Conservation (phyloP, 2,888 invertebrate species). For the Balanococcus diminutus region DNA sequence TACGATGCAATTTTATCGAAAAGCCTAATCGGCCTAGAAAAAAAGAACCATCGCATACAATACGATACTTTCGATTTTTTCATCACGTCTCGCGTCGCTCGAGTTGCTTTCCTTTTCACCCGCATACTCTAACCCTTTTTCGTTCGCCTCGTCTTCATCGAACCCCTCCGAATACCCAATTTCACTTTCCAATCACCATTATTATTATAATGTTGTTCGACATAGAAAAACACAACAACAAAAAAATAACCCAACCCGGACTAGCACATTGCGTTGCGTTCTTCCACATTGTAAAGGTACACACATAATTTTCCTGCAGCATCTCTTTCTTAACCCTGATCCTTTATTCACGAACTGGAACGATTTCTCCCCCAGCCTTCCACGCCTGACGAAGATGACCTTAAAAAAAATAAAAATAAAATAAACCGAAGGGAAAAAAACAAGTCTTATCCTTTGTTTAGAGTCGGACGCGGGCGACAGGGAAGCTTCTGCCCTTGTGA, state of each 20-base stretch:
- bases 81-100: not conserved
- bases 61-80: constrained; percentile 1
- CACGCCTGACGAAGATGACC: constrained; percentile 43
- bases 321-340: constrained; percentile 47
- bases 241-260: not conserved
- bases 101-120: not conserved
- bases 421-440: too few relatives aligned
- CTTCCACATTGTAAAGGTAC: not conserved
- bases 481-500: constrained; percentile 54
- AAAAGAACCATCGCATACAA: not conserved
- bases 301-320: not conserved
- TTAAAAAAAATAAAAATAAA: constrained; percentile 35
- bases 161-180: not conserved
- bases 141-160: too few relatives aligned
- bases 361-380: constrained; percentile 49
- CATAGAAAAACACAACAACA: not conserved
- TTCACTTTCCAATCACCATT: not conserved
- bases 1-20: constrained; percentile 22
- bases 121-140: not conserved
- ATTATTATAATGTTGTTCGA: not conserved
- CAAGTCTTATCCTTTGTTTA: constrained; percentile 54
- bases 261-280: not conserved
- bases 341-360: constrained; percentile 45
- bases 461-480: constrained; percentile 17
- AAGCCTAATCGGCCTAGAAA: not conserved